Base-by-base conservation (phyloP, 1,140 invertebrate genomes). In the Oncopodura yosiiana region DNA sequence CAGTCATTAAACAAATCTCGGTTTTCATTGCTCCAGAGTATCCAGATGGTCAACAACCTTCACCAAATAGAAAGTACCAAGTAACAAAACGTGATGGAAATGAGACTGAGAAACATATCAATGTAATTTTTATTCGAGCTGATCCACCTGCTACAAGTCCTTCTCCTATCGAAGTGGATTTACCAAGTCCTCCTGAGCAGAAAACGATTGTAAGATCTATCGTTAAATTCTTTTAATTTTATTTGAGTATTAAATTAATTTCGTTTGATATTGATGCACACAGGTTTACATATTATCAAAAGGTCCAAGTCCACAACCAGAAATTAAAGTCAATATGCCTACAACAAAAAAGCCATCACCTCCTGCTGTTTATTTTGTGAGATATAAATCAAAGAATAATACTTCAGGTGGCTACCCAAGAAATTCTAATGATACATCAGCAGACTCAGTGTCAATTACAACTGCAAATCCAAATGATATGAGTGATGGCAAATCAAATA, bases 61-160 rank as follows among this genome's bases (percentile, higher is more conserved):
- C 44, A 16, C 32, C 37, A 8, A 55, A 49, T n/a, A 34, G 45
- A 14, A 18, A 49, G 14, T 16, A 49, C n/a, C n/a, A n/a, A n/a
- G n/a, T n/a, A n/a, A n/a, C n/a, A n/a, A n/a, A n/a, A n/a, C n/a
- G n/a, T n/a, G n/a, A n/a, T n/a, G n/a, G n/a, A 29, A 45, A 45
- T 26, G 44, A 55, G 1, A 26, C 36, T 19, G 53, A 55, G 29
- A 55, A 55, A 36, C 53, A 55, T 34, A 37, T 55, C 5, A 55
- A 55, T 26, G 42, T 55, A 11, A 55, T 55, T 38, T 55, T 55
- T 29, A 55, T 55, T 16, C 48, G 49, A 14, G 30, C 30, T 6
- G 6, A 34, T 37, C 46, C 46, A 3, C 21, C 26, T 38, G 18
- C 32, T 8, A 6, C 30, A 34, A 6, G 6, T 8, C 30, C 6